These are phyloP conservation scores for Hirundichthys speculiger DNA, from an alignment of 2,113 vertebrate genomes.

Conservation along the genomic window DNA sequence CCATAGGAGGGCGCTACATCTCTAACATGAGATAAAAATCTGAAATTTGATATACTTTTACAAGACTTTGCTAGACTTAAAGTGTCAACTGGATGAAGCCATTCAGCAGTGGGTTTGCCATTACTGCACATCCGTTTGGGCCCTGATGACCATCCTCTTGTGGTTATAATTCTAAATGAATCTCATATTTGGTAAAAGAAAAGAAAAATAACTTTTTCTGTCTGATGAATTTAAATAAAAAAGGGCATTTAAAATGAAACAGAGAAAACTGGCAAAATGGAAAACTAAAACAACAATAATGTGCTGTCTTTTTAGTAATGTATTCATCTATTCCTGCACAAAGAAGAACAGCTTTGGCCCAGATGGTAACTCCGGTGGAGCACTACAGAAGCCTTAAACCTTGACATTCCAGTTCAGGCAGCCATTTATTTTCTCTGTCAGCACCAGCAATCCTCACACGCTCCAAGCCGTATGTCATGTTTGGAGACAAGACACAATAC, in stretches of 20 bases:
- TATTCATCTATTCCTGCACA: constrained; percentile 1
- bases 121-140: too few relatives aligned
- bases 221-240: not conserved
- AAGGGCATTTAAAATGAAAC: not conserved
- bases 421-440: constrained; percentile 33
- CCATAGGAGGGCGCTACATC: too few relatives aligned
- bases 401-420: constrained; percentile 35
- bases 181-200: too few relatives aligned
- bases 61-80: too few relatives aligned
- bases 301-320: not conserved
- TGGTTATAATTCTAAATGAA: too few relatives aligned
- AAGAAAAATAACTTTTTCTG: not conserved
- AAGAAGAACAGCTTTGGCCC: not conserved
- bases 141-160: too few relatives aligned
- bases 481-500: constrained; percentile 22
- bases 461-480: constrained; percentile 18
- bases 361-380: constrained; percentile 2
- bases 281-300: constrained; percentile 10
- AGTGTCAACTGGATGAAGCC: too few relatives aligned
- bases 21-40: too few relatives aligned
- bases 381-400: constrained; percentile 8
- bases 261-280: not conserved
- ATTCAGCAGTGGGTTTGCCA: too few relatives aligned
- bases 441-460: constrained; percentile 15
- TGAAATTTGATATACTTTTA: too few relatives aligned